phyloP scores from a whole-genome alignment of 1,140 invertebrate genomes.

The Panonychus citri region DNA sequence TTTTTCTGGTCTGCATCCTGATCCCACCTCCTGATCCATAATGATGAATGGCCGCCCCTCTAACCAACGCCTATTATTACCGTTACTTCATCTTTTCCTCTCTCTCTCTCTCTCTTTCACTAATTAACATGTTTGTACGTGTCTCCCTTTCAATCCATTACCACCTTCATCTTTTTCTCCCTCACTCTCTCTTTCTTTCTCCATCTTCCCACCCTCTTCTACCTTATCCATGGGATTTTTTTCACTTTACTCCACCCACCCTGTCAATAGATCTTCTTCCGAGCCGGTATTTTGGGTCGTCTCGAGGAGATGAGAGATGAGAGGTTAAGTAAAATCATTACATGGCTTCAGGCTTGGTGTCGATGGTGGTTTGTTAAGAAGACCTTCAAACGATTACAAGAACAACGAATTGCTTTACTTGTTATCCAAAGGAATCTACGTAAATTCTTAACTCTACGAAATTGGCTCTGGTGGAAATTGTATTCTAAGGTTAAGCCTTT shows the following conservation, averaged over 20 bases:
- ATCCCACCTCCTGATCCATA: no score
- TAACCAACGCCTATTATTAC: no score
- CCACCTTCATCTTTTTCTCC: no score
- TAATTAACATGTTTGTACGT: no score
- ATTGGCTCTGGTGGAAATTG: slow-evolving; percentile 99
- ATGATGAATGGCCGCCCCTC: no score
- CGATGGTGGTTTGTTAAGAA: slow-evolving; percentile 53
- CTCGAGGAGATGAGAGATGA: slow-evolving; percentile 99
- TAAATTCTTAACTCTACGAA: slow-evolving; percentile 89
- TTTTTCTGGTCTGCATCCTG: no score
- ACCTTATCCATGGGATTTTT: no score
- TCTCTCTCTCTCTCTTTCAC: no score
- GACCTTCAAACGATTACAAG: slow-evolving; percentile 88
- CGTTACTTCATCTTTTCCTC: no score
- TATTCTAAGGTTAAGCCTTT: slow-evolving; percentile 98
- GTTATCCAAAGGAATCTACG: slow-evolving; percentile 97
- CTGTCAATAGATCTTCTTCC: slow-evolving; percentile 82
- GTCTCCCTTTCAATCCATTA: no score
- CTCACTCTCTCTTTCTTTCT: no score
- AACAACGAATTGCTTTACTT: slow-evolving; percentile 84
- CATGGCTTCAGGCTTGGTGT: slow-evolving; percentile 91
- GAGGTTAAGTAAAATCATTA: slow-evolving; percentile 87
- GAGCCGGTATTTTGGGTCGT: slow-evolving; percentile 97
- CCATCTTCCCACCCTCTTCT: no score
- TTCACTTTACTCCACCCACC: background rate